Conservation (phyloP, 2,113 vertebrate genomes). For the Acrocephalus kingi region DNA sequence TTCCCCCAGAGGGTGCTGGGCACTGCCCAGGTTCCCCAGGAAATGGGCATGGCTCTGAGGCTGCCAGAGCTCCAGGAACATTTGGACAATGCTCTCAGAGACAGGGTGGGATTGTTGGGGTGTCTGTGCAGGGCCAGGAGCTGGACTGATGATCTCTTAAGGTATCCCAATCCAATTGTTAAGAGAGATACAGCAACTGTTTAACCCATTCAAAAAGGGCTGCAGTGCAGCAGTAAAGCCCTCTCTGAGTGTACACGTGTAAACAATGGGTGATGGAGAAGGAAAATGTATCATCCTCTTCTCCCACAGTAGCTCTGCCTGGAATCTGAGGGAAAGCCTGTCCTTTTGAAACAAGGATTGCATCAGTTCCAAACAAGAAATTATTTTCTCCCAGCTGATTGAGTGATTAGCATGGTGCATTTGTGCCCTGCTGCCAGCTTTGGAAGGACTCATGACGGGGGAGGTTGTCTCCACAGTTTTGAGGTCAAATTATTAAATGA, state of each 20-base stretch:
- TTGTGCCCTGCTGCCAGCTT: neutral
- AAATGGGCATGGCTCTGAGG: neutral
- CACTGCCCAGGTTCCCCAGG: neutral
- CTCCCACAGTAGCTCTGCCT: neutral
- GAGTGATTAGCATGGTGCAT: neutral
- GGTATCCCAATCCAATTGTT: neutral
- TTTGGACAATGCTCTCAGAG: accelerated
- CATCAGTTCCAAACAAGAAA: neutral
- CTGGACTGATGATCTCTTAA: neutral
- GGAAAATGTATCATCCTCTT: neutral
- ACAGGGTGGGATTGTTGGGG: neutral
- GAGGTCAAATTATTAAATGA: neutral
- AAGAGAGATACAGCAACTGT: neutral
- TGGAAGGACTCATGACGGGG: neutral
- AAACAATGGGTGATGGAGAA: neutral
- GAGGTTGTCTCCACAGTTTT: neutral
- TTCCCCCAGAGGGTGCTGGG: neutral
- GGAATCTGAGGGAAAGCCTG: neutral
- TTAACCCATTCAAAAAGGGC: neutral
- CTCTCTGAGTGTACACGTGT: neutral
- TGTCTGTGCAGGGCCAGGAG: neutral
- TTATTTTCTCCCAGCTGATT: neutral
- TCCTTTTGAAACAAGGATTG: neutral
- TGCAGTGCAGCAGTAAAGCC: neutral
- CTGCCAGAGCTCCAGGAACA: neutral